phyloP scores from a whole-genome alignment of 2,797 vertebrate genomes.

The Philypnodon macrostomus region DNA sequence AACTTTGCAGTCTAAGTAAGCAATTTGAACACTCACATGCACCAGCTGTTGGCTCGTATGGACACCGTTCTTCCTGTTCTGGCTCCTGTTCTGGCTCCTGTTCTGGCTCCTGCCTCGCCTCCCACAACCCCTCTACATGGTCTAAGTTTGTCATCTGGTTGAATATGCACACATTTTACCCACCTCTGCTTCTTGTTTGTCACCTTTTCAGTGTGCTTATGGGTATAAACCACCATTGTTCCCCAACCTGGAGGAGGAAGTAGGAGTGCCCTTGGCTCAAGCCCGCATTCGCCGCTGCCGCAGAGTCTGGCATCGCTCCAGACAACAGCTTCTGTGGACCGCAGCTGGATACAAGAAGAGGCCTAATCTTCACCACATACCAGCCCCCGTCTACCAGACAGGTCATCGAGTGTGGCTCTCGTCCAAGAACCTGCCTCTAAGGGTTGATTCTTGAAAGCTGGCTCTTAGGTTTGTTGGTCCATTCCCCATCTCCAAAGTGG shows the following conservation, averaged over 20 bases:
- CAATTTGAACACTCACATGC: too few species aligned
- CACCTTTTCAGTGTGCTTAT: neutral
- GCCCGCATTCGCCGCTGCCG: neutral
- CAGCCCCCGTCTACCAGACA: neutral
- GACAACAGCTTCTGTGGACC: neutral
- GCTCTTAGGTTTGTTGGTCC: neutral
- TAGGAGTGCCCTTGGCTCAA: neutral
- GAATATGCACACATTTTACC: too few species aligned
- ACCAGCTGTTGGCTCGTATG: too few species aligned
- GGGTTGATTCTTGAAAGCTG: neutral
- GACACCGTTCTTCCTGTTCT: too few species aligned
- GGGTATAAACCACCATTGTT: neutral
- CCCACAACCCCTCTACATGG: too few species aligned
- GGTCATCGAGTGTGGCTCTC: conserved; percentile 2
- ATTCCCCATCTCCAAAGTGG: neutral
- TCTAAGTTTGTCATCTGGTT: too few species aligned
- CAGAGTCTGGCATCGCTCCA: neutral
- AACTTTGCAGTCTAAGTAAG: too few species aligned
- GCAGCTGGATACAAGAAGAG: neutral
- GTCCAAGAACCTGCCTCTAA: neutral
- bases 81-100: too few species aligned
- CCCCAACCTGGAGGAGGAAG: neutral
- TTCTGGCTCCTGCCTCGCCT: too few species aligned
- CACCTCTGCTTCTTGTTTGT: too few species aligned
- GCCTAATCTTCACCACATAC: neutral